These are phyloP conservation scores for Malachius bipustulatus DNA, from an alignment of 2,888 invertebrate species.

Conservation along the genomic window DNA sequence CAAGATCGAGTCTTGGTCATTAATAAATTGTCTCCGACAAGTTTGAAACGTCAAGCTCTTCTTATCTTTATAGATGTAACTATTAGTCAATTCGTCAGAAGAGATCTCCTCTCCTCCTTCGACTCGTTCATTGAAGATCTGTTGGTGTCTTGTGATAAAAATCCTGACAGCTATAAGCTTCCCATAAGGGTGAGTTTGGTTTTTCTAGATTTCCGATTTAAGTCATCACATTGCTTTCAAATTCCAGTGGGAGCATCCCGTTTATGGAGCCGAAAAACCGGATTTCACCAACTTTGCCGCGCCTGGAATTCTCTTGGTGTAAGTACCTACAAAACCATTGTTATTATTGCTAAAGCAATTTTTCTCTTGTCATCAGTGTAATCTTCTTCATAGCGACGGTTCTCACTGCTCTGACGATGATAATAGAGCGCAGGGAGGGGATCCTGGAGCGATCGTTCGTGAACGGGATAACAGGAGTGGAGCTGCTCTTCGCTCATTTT, in stretches of 20 bases:
- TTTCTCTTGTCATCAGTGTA: too few species aligned
- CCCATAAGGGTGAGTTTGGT: conserved; percentile 50
- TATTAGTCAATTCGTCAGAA: conserved; percentile 66
- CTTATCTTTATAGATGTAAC: conserved; percentile 64
- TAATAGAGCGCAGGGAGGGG: conserved; percentile 81
- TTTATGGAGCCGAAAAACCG: conserved; percentile 64
- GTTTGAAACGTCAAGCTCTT: background rate
- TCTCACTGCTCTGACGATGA: conserved; percentile 79
- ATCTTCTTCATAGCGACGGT: conserved; percentile 91
- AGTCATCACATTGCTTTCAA: conserved; percentile 4
- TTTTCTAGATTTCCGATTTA: background rate
- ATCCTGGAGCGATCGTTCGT: conserved; percentile 81
- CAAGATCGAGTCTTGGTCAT: too few species aligned
- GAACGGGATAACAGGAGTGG: conserved; percentile 68
- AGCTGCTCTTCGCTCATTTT: conserved; percentile 80
- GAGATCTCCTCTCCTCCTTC: conserved; percentile 62
- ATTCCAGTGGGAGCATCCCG: conserved; percentile 53
- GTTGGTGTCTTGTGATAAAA: conserved; percentile 50
- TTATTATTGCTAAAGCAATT: too few species aligned
- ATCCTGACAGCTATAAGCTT: conserved; percentile 47
- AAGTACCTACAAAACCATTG: too few species aligned
- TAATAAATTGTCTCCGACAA: too few species aligned
- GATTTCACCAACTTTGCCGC: conserved; percentile 93
- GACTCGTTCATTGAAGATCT: conserved; percentile 56
- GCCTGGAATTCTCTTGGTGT: conserved; percentile 84